phyloP scores from a whole-genome alignment of 2,113 vertebrate species.

The Otus sunia region DNA sequence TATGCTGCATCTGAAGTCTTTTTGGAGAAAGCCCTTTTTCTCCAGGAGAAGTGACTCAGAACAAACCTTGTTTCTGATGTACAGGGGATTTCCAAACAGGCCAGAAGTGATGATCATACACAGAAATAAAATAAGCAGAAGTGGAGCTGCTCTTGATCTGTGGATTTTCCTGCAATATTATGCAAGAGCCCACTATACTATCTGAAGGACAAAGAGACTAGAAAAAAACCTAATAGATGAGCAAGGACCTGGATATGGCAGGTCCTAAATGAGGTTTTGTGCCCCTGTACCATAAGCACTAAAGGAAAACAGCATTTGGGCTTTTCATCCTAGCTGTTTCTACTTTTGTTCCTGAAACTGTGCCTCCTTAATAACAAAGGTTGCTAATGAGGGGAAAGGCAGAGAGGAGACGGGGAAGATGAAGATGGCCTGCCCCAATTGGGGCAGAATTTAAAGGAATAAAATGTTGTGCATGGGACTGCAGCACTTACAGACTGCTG shows the following conservation, averaged over 20 bases:
- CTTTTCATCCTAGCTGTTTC: not conserved
- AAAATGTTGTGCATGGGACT: not conserved
- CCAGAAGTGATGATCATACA: not conserved
- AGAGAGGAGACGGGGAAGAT: not conserved
- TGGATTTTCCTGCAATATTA: not conserved
- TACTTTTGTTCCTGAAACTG: not conserved
- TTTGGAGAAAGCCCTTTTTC: not conserved
- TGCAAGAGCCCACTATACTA: not conserved
- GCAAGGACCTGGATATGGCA: not conserved
- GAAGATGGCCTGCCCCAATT: not conserved
- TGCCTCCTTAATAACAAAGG: accelerated
- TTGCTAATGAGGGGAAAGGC: not conserved
- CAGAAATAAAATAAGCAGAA: not conserved
- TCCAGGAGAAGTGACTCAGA: not conserved
- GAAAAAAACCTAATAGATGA: not conserved
- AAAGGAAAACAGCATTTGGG: not conserved
- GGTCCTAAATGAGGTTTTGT: not conserved
- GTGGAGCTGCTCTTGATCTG: not conserved
- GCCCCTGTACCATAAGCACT: not conserved
- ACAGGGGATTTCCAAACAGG: not conserved
- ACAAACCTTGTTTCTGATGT: slow-evolving; percentile 35
- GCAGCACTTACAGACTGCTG: not conserved
- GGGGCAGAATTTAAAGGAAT: not conserved
- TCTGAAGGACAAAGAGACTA: not conserved
- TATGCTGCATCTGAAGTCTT: slow-evolving; percentile 24